Evolutionary conservation across 2,797 vertebrate species (phyloP), one percentile per base, ranked within the genome.

Genomic region (Glyptemys insculpta): DNA sequence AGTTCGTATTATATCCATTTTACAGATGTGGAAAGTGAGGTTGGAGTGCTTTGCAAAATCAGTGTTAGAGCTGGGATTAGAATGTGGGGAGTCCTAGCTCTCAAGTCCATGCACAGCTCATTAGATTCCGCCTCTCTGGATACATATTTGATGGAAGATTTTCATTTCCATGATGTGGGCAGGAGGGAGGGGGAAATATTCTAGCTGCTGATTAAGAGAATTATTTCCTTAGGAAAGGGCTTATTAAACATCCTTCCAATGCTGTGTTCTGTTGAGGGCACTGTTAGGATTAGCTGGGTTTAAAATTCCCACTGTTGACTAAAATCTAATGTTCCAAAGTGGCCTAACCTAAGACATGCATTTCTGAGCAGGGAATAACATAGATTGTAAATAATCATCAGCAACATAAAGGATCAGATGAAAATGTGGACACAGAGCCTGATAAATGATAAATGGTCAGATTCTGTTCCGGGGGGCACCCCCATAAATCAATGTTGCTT

Each of bases 221-320:
- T 94, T 85, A 65, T 78, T 96, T 91, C 83, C 90, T 78, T 78
- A 49, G 74, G 44, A 49, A 78, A 78, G 44, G 47, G 41, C 74
- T 78, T 27, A 78, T 78, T 49, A 78, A 31, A 78, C 41, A 29
- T 93, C 56, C n/a, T 89, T 41, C 25, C 79, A 49, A 11, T 37
- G 78, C 10, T 0, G 0, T 9, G 83, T 53, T 95, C 95, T 94
- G 79, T 94, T 91, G 82, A 87, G 93, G 90, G 81, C 65, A 27
- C 44, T 12, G 5, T 90, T 88, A 62, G 12, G 89, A 93, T 90
- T 89, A 91, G 62, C 52, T 5, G 27, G 91, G 79, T 50, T 92
- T 86, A 89, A 92, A 95, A 96, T 85, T 83, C 56, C 34, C 72
- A 86, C 8, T 86, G 59, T 79, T 83, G 84, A 85, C 87, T 93